phyloP scores from a whole-genome alignment of 2,113 vertebrate species.

The Salvelinus namaycush region DNA sequence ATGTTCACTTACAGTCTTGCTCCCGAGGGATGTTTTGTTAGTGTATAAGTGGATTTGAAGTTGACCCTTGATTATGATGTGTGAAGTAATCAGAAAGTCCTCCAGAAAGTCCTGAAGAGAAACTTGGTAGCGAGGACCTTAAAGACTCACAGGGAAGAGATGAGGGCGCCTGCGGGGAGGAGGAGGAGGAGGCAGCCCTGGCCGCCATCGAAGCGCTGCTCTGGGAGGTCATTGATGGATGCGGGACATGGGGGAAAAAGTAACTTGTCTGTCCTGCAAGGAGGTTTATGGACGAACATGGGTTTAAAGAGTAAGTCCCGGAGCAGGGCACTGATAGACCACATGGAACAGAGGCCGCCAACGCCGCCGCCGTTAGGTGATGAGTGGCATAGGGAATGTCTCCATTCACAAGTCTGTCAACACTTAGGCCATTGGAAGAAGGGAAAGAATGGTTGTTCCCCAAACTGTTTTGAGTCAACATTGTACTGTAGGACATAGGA shows the following conservation, averaged over 20 bases:
- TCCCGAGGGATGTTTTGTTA: constrained; percentile 84
- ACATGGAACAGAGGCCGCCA: constrained; percentile 97
- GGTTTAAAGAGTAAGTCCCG: constrained; percentile 96
- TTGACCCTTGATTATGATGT: constrained; percentile 97
- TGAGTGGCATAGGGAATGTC: constrained; percentile 98
- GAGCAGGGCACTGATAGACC: constrained; percentile 97
- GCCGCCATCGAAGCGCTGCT: constrained; percentile 89
- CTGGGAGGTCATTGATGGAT: constrained; percentile 93
- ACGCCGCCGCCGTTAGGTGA: constrained; percentile 96
- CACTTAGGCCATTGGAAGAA: constrained; percentile 92
- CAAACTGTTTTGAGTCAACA: constrained; percentile 96
- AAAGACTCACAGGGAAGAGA: constrained; percentile 94
- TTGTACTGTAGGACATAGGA: constrained; percentile 98
- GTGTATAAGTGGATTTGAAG: constrained; percentile 98
- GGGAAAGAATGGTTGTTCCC: constrained; percentile 94
- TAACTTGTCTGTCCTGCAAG: constrained; percentile 97
- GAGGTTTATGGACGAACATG: constrained; percentile 93
- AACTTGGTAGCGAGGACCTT: constrained; percentile 95
- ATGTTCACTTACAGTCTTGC: constrained; percentile 95
- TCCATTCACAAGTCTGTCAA: constrained; percentile 95
- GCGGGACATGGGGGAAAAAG: constrained; percentile 98
- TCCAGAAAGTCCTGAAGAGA: constrained; percentile 96
- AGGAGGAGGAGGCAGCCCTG: constrained; percentile 85
- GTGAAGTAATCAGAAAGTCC: constrained; percentile 99
- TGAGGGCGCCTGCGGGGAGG: constrained; percentile 91